Evolutionary conservation across 2,797 vertebrate genomes (phyloP), one percentile per base, ranked within the genome.

Genomic region (Gambusia yucatana): DNA sequence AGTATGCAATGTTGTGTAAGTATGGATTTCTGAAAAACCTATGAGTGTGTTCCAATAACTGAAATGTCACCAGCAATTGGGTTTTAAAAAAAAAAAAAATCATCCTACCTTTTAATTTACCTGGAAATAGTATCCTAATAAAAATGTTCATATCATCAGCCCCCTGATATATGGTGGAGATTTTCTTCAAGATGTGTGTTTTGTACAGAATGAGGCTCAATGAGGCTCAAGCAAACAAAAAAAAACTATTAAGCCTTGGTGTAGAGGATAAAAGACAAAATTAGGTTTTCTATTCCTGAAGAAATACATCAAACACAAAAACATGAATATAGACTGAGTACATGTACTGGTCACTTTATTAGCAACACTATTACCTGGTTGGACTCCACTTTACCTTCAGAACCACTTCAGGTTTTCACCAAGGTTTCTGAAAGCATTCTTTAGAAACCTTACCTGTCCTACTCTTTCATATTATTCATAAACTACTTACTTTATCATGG

Each of bases 21-120:
- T 93, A 95, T 95, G 86, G 95, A 95, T 96, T 95, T 94, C 87
- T 86, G 82, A 92, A 93, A 44, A 77, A 91, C 82, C 87, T 89
- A 84, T 89, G 86, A 92, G 88, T 91, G 88, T 90, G 88, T 91
- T 91, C 70, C 89, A 89, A 88, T 94, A 89, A 88, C 84, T 91
- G 84, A 93, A 92, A 93, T 93, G 90, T 93, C 89, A 89, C 81
- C 48, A 82, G 81, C 89, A 82, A 88, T 44, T 80, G 61, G n/a
- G 46, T 57, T 48, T 50, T 36, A 70, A 52, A 82, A 85, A 87
- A 80, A 36, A 20, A 63, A 33, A 36, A 22, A 65, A 77, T 67
- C 81, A 79, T 73, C 46, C 55, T 67, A 75, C 78, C 61, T 88
- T 22, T 86, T 84, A 72, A 83, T 87, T 88, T 83, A 86, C 86